A percentile compares a stretch with the other conserved stretches of the same genome.
These are phyloP conservation scores for Boloria euphrosyne DNA, from an alignment of 2,888 invertebrate genomes.

Conservation along the genomic window DNA sequence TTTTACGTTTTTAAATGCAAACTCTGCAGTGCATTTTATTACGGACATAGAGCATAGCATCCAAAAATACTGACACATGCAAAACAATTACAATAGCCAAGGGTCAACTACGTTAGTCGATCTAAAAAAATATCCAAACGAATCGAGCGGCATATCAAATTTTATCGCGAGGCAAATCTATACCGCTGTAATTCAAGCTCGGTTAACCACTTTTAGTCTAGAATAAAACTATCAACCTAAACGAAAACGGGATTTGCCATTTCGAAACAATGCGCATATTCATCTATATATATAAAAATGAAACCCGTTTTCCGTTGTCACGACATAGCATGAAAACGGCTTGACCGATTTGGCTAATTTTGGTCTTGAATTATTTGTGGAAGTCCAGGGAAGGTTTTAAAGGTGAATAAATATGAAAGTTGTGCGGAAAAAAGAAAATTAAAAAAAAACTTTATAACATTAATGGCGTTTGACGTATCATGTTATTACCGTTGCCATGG, in stretches of 20 bases:
- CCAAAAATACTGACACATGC: slow-evolving; percentile 14
- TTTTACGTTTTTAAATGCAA: neutral
- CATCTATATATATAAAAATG: too few relatives aligned
- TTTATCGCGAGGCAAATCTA: slow-evolving; percentile 30
- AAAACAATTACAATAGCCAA: slow-evolving; percentile 9
- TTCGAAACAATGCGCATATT: slow-evolving; percentile 14
- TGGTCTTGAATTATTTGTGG: too few relatives aligned
- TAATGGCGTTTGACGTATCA: too few relatives aligned
- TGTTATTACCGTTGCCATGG: too few relatives aligned
- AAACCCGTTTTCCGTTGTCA: too few relatives aligned
- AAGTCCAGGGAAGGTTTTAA: too few relatives aligned
- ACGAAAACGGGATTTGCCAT: slow-evolving; percentile 22
- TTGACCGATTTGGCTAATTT: too few relatives aligned
- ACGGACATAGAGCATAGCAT: neutral
- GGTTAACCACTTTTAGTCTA: slow-evolving; percentile 28
- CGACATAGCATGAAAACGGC: too few relatives aligned
- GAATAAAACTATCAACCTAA: slow-evolving; percentile 24
- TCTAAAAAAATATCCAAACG: slow-evolving; percentile 19
- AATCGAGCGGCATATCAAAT: slow-evolving; percentile 18
- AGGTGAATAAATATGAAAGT: too few relatives aligned
- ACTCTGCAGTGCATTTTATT: slow-evolving; percentile 2
- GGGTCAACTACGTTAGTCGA: slow-evolving; percentile 13
- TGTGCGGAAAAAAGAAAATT: too few relatives aligned
- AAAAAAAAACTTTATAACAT: too few relatives aligned
- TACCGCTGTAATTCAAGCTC: slow-evolving; percentile 31